Evolutionary conservation across 1,140 invertebrate genomes (phyloP), one percentile per base, ranked within the genome.

Genomic region (Octopus bimaculoides): DNA sequence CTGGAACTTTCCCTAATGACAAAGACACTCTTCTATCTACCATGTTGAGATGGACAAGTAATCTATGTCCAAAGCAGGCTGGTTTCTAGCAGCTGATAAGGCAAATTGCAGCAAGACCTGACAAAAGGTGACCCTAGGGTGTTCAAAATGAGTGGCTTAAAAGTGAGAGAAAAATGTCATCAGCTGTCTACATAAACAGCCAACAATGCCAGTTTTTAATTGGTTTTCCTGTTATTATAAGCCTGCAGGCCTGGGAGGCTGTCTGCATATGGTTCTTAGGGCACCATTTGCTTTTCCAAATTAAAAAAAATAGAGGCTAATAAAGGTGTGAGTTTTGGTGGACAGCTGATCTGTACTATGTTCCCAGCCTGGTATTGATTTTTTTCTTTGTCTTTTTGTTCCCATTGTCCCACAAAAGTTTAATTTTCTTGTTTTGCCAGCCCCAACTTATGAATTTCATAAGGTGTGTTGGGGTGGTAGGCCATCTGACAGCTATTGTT

Each of bases 331-430:
- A 83, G 80, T 80, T 77, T 80, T 77, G 81, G 79, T 82, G 82
- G 81, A 81, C 85, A 86, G 85, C 85, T 86, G 85, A 86, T 80
- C 81, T 82, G 54, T 80, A 81, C 82, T 79, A 82, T 83, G 81
- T 77, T 82, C 81, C 80, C 81, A 81, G 79, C 78, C 83, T 80
- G 79, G 61, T 85, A 84, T 85, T 85, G 83, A 84, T 85, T 86
- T 86, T 86, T 84, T 85, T 83, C 85, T 86, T 86, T 85, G 85
- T 85, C 85, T 85, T 84, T 85, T 82, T 82, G 81, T 83, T 82
- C 79, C 82, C 81, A 85, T 86, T 85, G 84, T 85, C 83, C 82
- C 81, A 76, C 80, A 83, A 84, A 82, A 84, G 83, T 85, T 85
- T 84, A 84, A 84, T 84, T 86, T 86, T 81, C 80, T 83, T 85